Evolutionary conservation across 2,113 vertebrate species (phyloP).

Genomic region (Gymnogyps californianus): DNA sequence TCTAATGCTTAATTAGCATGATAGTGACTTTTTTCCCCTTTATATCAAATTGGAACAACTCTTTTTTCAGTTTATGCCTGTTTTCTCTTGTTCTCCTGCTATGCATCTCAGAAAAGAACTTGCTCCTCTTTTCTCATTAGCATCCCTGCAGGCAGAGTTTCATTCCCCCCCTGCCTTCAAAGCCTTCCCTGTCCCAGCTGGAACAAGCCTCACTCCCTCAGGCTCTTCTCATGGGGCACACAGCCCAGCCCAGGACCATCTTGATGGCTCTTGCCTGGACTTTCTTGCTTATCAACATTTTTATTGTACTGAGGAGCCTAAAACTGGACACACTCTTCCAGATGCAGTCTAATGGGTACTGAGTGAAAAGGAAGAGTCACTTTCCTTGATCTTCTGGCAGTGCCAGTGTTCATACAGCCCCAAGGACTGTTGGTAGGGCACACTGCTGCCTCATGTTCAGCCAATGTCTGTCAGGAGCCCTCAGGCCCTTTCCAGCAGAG

Average conservation of each 20-base stretch:
- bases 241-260: background rate
- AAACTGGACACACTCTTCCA: background rate
- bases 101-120: background rate
- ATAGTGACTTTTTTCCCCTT: background rate
- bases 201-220: background rate
- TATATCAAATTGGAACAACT: background rate
- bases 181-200: background rate
- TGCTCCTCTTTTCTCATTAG: background rate
- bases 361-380: background rate
- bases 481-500: background rate
- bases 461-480: background rate
- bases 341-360: background rate
- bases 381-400: background rate
- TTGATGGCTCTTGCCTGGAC: background rate
- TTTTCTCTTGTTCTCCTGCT: background rate
- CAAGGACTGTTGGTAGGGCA: background rate
- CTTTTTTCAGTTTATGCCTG: background rate
- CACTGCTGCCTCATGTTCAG: background rate
- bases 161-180: accelerated
- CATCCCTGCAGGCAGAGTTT: background rate
- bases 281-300: background rate
- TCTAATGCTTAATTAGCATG: background rate
- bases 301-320: background rate
- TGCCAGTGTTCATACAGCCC: background rate
- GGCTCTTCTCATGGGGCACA: background rate